A percentile compares a stretch with the other conserved stretches of the same genome.
Evolutionary conservation across 1,140 invertebrate genomes (phyloP).

Genomic region (Meteorus sp.): DNA sequence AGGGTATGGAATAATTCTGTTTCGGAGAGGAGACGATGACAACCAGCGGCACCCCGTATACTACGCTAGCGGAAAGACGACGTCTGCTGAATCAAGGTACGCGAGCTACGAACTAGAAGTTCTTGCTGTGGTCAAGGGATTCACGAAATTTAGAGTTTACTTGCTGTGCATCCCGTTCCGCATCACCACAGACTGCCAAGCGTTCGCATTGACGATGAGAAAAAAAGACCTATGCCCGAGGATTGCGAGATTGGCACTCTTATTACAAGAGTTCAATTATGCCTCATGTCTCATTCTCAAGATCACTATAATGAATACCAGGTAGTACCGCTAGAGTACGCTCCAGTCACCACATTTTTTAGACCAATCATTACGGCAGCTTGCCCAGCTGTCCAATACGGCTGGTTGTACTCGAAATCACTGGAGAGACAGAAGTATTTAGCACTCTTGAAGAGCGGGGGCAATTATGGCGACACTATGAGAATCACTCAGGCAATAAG

Average conservation of each 20-base stretch:
- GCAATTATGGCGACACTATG: conserved; percentile 10
- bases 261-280: conserved; percentile 43
- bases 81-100: background rate
- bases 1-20: conserved; percentile 39
- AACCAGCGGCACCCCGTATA: conserved; percentile 27
- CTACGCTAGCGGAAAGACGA: conserved; percentile 20
- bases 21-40: conserved; percentile 29
- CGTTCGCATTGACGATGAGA: conserved; percentile 41
- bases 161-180: conserved; percentile 46
- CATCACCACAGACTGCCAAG: conserved; percentile 45
- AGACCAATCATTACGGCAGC: no score
- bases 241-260: conserved; percentile 30
- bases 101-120: conserved; percentile 47
- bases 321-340: no score
- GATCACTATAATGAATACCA: no score
- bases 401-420: conserved; percentile 26
- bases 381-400: conserved; percentile 29
- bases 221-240: conserved; percentile 38
- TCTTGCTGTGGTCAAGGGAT: conserved; percentile 44
- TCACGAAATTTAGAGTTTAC: conserved; percentile 52
- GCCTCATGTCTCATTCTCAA: no score
- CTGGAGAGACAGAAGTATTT: conserved; percentile 13
- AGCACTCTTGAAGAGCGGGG: background rate
- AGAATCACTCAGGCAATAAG: background rate
- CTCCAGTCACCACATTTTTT: no score